Conservation (phyloP, 2,888 invertebrate genomes). For the Ochropacha duplaris region DNA sequence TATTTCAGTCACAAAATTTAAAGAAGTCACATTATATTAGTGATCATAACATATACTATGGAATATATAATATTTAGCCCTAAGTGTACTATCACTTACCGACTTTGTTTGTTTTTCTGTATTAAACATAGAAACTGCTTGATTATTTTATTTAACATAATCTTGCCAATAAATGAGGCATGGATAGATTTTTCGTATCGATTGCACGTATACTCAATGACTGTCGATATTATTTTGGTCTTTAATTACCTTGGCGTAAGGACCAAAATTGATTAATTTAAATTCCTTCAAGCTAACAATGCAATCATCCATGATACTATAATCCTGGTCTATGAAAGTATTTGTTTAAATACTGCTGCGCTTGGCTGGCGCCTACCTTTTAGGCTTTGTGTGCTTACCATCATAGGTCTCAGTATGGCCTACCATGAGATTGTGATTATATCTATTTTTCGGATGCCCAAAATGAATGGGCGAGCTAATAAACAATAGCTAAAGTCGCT, state of each 20-base stretch:
- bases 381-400: no score
- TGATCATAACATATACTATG: conserved; percentile 58
- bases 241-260: not conserved
- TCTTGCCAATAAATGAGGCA: conserved; percentile 63
- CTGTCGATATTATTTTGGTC: not conserved
- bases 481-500: no score
- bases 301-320: no score
- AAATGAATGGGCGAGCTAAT: no score
- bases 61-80: conserved; percentile 56
- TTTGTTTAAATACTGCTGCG: no score
- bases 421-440: no score
- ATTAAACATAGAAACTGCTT: conserved; percentile 31
- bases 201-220: not conserved
- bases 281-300: no score
- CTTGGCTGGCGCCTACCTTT: no score
- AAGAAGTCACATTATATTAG: conserved; percentile 55
- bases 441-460: no score
- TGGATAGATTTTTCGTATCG: conserved; percentile 38
- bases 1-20: conserved; percentile 22
- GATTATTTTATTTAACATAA: conserved; percentile 10
- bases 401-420: no score
- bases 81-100: conserved; percentile 67
- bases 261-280: not conserved
- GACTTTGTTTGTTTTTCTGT: conserved; percentile 54
- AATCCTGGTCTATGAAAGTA: no score